Percentiles rank a stretch among this genome's conserved stretches.
phyloP scores from a whole-genome alignment of 2,797 vertebrate species.

The Eurystomus glaucurus region DNA sequence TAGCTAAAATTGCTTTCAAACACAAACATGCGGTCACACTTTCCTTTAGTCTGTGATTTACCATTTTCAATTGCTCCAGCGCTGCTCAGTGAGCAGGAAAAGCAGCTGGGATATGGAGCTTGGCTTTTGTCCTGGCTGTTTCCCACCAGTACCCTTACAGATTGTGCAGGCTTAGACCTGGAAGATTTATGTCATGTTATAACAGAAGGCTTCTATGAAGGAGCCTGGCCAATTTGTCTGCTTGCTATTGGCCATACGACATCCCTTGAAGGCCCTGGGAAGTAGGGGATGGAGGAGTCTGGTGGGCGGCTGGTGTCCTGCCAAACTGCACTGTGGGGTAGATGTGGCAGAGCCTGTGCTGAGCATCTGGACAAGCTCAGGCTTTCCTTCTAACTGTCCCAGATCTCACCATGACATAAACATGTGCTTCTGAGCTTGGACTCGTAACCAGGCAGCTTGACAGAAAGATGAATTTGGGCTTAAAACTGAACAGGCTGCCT shows the following conservation, averaged over 20 bases:
- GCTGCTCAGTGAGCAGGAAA: background rate
- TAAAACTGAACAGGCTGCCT: background rate
- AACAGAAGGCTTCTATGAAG: background rate
- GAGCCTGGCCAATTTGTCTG: background rate
- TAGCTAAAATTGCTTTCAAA: background rate
- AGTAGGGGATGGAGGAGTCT: background rate
- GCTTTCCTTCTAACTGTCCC: background rate
- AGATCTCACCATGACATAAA: background rate
- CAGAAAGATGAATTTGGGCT: background rate
- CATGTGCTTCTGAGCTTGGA: background rate
- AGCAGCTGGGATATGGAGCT: background rate
- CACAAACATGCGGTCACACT: background rate
- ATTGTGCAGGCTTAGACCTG: background rate
- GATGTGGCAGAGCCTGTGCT: background rate
- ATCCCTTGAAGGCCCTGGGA: background rate
- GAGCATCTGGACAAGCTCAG: background rate
- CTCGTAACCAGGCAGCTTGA: background rate
- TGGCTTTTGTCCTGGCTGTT: background rate
- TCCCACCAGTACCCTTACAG: background rate
- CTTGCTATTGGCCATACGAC: background rate
- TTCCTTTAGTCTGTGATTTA: background rate
- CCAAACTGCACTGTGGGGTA: accelerated
- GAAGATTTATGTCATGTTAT: background rate
- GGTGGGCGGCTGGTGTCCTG: background rate
- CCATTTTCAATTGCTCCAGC: background rate